A percentile compares a stretch with the other conserved stretches of the same genome.
Conservation (phyloP, 2,888 invertebrate species). For the Dasypolia templi region DNA sequence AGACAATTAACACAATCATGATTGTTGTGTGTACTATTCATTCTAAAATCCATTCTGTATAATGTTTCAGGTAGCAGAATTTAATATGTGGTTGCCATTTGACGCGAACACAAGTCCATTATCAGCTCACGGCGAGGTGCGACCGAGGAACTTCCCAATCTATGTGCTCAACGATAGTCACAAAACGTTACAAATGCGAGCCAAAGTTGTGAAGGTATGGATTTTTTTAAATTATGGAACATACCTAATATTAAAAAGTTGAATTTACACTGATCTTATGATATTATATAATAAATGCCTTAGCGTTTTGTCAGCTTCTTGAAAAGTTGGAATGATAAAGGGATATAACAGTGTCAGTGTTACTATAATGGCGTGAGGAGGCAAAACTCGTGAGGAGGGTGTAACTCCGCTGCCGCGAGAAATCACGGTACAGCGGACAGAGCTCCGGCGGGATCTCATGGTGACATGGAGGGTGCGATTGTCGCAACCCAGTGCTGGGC, state of each 20-base stretch:
- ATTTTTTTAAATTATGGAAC: background rate
- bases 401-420: no score
- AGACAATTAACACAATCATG: background rate
- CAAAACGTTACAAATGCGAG: slow-evolving; percentile 96
- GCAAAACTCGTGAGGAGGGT: no score
- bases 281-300: background rate
- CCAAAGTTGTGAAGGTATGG: slow-evolving; percentile 93
- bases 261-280: background rate
- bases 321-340: background rate
- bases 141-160: slow-evolving; percentile 95
- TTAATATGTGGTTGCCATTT: slow-evolving; percentile 98
- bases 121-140: slow-evolving; percentile 92
- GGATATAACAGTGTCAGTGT: background rate
- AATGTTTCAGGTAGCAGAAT: slow-evolving; percentile 95
- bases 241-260: background rate
- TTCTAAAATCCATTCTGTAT: background rate
- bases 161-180: slow-evolving; percentile 98
- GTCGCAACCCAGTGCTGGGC: no score
- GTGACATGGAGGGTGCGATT: no score
- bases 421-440: no score
- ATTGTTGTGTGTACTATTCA: background rate
- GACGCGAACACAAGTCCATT: slow-evolving; percentile 91
- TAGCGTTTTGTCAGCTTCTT: background rate
- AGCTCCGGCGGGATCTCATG: no score
- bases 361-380: no score